These are phyloP conservation scores for Mystacornis crossleyi DNA, from an alignment of 2,113 vertebrate species.

Conservation along the genomic window DNA sequence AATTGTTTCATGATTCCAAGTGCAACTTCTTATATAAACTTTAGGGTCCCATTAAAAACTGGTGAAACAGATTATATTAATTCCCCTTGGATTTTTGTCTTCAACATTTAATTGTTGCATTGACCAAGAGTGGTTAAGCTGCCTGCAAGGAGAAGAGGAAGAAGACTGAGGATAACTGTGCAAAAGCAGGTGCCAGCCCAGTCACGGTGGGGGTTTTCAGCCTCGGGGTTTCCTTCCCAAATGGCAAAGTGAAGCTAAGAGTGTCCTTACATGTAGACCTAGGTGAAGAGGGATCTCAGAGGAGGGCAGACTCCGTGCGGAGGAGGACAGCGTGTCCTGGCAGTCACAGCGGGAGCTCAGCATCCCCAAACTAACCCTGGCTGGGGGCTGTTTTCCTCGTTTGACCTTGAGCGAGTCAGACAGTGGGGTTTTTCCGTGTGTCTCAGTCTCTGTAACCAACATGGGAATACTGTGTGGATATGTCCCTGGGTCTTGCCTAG, in stretches of 20 bases:
- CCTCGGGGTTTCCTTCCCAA: too few relatives aligned
- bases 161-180: background rate
- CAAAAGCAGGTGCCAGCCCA: background rate
- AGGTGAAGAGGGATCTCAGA: background rate
- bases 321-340: background rate
- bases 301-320: background rate
- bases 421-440: background rate
- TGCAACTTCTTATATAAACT: background rate
- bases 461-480: background rate
- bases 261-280: too few relatives aligned
- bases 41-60: background rate
- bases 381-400: background rate
- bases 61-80: background rate
- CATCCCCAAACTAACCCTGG: background rate
- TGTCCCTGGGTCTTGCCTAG: slow-evolving; percentile 10
- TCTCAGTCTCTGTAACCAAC: background rate
- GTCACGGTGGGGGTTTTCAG: too few relatives aligned
- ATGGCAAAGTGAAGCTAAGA: too few relatives aligned
- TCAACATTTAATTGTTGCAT: background rate
- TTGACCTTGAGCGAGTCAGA: slow-evolving; percentile 39
- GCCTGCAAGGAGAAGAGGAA: background rate
- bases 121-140: background rate
- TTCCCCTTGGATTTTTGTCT: background rate
- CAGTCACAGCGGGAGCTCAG: background rate
- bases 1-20: background rate